These are phyloP conservation scores for Gastrophysa polygoni DNA, from an alignment of 2,888 invertebrate species.

Conservation along the genomic window DNA sequence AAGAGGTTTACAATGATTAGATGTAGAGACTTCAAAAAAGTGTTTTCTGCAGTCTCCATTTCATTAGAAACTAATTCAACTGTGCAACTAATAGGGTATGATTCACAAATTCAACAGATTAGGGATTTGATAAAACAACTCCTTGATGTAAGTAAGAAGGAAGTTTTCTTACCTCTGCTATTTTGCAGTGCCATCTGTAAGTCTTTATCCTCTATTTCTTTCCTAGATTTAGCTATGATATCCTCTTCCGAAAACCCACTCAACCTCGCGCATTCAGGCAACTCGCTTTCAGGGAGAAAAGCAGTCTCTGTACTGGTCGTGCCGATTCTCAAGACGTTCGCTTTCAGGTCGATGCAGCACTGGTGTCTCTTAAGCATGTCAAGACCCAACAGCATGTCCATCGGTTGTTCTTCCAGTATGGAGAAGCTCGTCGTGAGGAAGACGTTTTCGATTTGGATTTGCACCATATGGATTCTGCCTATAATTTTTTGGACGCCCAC, in stretches of 20 bases:
- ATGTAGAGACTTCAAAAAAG: too few species aligned
- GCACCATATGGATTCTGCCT: slow-evolving; percentile 96
- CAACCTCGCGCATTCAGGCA: slow-evolving; percentile 83
- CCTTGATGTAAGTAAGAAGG: not conserved
- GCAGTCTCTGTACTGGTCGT: slow-evolving; percentile 91
- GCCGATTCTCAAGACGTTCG: slow-evolving; percentile 87
- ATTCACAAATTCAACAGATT: too few species aligned
- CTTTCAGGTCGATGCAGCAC: slow-evolving; percentile 90
- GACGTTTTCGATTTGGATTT: slow-evolving; percentile 93
- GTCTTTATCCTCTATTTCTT: slow-evolving; percentile 71
- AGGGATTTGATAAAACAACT: too few species aligned
- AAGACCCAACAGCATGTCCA: slow-evolving; percentile 97
- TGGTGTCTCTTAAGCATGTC: slow-evolving; percentile 97
- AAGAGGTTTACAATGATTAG: too few species aligned
- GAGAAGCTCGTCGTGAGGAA: slow-evolving; percentile 96
- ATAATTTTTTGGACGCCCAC: slow-evolving; percentile 96
- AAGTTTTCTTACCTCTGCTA: slow-evolving; percentile 55
- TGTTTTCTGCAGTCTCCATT: too few species aligned
- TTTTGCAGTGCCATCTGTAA: slow-evolving; percentile 75
- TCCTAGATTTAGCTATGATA: slow-evolving; percentile 56
- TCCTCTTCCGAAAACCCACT: slow-evolving; percentile 73
- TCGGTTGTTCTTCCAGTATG: slow-evolving; percentile 94
- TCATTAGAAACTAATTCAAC: too few species aligned
- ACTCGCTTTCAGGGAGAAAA: slow-evolving; percentile 79
- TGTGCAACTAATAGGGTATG: too few species aligned